A percentile compares a stretch with the other conserved stretches of the same genome.
These are phyloP conservation scores for Cephus sareptanus DNA, from an alignment of 2,888 invertebrate genomes.

Conservation along the genomic window DNA sequence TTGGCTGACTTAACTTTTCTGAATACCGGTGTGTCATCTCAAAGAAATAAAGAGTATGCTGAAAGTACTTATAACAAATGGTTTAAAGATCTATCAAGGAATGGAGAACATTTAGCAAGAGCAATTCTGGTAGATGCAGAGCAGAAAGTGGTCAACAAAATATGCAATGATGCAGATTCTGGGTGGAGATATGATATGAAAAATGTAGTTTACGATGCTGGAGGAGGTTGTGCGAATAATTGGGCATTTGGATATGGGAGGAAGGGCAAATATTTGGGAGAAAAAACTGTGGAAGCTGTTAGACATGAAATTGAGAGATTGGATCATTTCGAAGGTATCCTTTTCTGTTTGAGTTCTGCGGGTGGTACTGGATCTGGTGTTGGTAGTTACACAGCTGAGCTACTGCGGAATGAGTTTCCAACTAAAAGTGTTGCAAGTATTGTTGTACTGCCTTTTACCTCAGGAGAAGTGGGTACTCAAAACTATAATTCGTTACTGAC, in stretches of 20 bases:
- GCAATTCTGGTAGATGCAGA: slow-evolving; percentile 69
- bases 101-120: slow-evolving; percentile 61
- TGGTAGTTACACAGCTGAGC: slow-evolving; percentile 65
- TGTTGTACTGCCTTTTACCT: slow-evolving; percentile 66
- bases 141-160: slow-evolving; percentile 64
- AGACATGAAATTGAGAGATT: slow-evolving; percentile 65
- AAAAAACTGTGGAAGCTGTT: slow-evolving; percentile 59
- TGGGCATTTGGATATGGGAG: slow-evolving; percentile 68
- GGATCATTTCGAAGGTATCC: slow-evolving; percentile 64
- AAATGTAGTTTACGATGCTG: slow-evolving; percentile 63
- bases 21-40: slow-evolving; percentile 45
- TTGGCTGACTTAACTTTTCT: slow-evolving; percentile 59
- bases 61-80: slow-evolving; percentile 62
- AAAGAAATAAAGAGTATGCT: slow-evolving; percentile 55
- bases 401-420: slow-evolving; percentile 64
- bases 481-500: slow-evolving; percentile 69
- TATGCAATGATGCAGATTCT: slow-evolving; percentile 43
- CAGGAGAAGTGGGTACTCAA: slow-evolving; percentile 69
- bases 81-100: slow-evolving; percentile 62
- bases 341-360: slow-evolving; percentile 67
- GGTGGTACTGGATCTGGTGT: slow-evolving; percentile 71
- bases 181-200: slow-evolving; percentile 61
- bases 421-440: slow-evolving; percentile 64
- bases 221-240: slow-evolving; percentile 69
- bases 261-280: slow-evolving; percentile 62